These are phyloP conservation scores for Athalia rosae DNA, from an alignment of 2,888 invertebrate genomes.

Conservation along the genomic window DNA sequence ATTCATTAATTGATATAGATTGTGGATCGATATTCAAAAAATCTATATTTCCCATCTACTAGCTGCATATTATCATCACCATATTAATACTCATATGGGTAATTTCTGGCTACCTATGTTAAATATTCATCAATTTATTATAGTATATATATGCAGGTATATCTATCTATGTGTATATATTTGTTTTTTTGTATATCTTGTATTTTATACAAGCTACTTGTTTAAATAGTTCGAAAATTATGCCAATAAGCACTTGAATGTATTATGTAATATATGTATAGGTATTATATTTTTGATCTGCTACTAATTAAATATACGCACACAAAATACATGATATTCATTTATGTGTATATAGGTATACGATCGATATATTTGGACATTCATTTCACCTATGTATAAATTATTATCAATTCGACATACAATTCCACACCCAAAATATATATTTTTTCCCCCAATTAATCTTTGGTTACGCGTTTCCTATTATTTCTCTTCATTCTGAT, in stretches of 20 bases:
- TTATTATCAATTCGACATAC: too few species aligned
- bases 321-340: conserved; percentile 23
- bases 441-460: too few species aligned
- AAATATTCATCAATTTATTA: neutral
- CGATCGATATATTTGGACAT: neutral
- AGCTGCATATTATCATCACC: neutral
- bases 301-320: conserved; percentile 1
- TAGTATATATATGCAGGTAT: neutral
- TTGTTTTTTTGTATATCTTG: too few species aligned
- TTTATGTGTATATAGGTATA: conserved; percentile 1
- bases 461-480: too few species aligned
- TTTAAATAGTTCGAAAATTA: conserved; percentile 24
- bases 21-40: too few species aligned
- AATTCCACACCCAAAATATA: too few species aligned
- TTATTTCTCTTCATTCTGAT: too few species aligned
- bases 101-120: too few species aligned
- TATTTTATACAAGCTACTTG: neutral
- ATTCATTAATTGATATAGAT: too few species aligned
- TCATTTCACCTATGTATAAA: neutral
- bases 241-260: conserved; percentile 23
- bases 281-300: neutral
- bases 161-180: conserved; percentile 6
- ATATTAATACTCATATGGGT: neutral
- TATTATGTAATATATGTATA: neutral
- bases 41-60: too few species aligned